Evolutionary conservation across 1,140 invertebrate species (phyloP).

Genomic region (Asbolus verrucosus): DNA sequence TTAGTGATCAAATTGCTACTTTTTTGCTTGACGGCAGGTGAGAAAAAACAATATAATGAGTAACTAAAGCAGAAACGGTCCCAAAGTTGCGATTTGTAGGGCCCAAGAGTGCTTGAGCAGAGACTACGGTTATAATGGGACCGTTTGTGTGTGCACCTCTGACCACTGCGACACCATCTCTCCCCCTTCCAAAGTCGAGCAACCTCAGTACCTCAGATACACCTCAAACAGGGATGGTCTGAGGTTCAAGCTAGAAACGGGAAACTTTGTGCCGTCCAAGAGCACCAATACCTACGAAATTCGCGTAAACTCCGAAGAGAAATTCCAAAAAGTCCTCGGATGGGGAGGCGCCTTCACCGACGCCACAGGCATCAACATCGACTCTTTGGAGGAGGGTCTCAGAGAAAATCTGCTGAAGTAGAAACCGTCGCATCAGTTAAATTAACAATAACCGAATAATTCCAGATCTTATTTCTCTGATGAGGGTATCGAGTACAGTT

Average conservation of each 20-base stretch:
- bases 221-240: slow-evolving; percentile 70
- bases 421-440: too few species aligned
- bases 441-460: too few species aligned
- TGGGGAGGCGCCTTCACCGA: slow-evolving; percentile 93
- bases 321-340: slow-evolving; percentile 76
- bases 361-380: slow-evolving; percentile 81
- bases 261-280: slow-evolving; percentile 53
- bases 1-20: too few species aligned
- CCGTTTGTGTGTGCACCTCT: slow-evolving; percentile 88
- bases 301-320: slow-evolving; percentile 47
- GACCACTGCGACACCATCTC: slow-evolving; percentile 84
- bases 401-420: slow-evolving; percentile 70
- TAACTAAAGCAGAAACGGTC: neutral
- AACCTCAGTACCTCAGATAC: slow-evolving; percentile 70
- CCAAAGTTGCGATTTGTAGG: neutral
- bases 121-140: slow-evolving; percentile 29
- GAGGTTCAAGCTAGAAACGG: slow-evolving; percentile 64
- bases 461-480: slow-evolving; percentile 69
- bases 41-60: neutral
- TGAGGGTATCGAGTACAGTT: slow-evolving; percentile 78
- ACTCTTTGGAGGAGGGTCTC: slow-evolving; percentile 66
- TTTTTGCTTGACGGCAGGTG: neutral
- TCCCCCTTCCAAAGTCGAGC: slow-evolving; percentile 59
- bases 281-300: neutral
- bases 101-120: slow-evolving; percentile 7